Base-by-base conservation (phyloP, 2,888 invertebrate genomes). In the Nematopogon swammerdamellus region DNA sequence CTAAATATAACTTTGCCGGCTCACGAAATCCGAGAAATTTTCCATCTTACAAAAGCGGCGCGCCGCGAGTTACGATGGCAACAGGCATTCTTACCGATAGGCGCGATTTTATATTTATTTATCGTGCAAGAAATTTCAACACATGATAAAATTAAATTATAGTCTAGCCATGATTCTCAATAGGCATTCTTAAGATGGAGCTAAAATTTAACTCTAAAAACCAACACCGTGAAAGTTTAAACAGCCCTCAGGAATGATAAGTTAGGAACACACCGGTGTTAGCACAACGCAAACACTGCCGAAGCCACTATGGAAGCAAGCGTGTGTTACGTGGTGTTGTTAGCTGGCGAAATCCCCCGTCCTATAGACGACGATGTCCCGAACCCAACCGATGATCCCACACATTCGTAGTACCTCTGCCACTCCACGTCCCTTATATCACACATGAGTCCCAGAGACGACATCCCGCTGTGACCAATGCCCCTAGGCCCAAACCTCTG, bases 401-500 rank as follows among this genome's bases (percentile, higher is more conserved):
- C 17, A 47, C 36, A 3, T 60, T 56, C 47, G 61, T 63, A 62
- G 49, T 86, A 87, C 88, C 87, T 87, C 81, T 87, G 86, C 85
- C 86, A 85, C 69, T 87, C 85, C 65, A 72, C 66, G 80, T 91
- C 91, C 83, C 81, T 87, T 80, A 90, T 85, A 83, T 91, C 91
- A 81, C 88, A 89, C 85, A 88, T 89, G 70, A 91, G 85, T 67
- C 91, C 91, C 70, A 91, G 82, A 72, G 88, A 87, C 62, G 86
- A 86, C 71, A 94, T 91, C 69, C 93, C 92, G 63, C 93, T 91
- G 79, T 92, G 94, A 68, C 95, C 95, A 81, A 95, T 88, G 70
- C 93, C 93, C 81, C 95, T 89, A 63, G 95, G 94, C 63, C 96
- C 96, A 84, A 89, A 96, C 83, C 89, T 92, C 82, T 93, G 91